Percentiles rank a stretch among this genome's conserved stretches.
Evolutionary conservation across 1,140 invertebrate species (phyloP).

Genomic region (Sycobia sp.): DNA sequence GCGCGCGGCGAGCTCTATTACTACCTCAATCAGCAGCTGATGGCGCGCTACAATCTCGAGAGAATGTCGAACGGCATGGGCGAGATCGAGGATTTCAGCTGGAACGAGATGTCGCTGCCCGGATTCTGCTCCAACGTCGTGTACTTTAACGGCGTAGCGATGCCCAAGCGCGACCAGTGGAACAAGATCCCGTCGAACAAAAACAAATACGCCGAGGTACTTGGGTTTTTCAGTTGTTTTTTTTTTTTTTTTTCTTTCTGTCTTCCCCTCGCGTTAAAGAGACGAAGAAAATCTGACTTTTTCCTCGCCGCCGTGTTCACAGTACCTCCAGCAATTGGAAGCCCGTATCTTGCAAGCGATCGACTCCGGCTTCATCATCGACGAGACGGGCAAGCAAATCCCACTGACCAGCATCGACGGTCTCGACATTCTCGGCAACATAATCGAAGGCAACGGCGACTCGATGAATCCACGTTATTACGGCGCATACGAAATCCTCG

Average conservation of each 20-base stretch:
- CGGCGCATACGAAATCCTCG: slow-evolving; percentile 54
- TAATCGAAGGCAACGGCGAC: slow-evolving; percentile 71
- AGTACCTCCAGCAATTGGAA: slow-evolving; percentile 38
- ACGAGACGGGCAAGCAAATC: slow-evolving; percentile 47
- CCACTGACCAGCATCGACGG: slow-evolving; percentile 51
- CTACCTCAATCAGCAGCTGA: slow-evolving; percentile 66
- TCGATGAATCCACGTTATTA: slow-evolving; percentile 70
- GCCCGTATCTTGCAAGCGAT: slow-evolving; percentile 64
- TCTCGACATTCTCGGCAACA: slow-evolving; percentile 67
- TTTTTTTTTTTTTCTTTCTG: too few species aligned
- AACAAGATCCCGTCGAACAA: slow-evolving; percentile 48
- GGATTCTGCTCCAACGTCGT: slow-evolving; percentile 70
- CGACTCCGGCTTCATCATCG: slow-evolving; percentile 66
- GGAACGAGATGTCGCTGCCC: slow-evolving; percentile 61
- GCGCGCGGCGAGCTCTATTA: slow-evolving; percentile 67
- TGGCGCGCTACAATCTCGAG: slow-evolving; percentile 71
- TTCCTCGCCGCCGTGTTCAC: too few species aligned
- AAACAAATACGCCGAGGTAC: slow-evolving; percentile 27
- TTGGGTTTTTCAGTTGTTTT: too few species aligned
- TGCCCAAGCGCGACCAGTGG: slow-evolving; percentile 63
- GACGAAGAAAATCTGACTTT: background rate
- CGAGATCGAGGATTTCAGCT: slow-evolving; percentile 66
- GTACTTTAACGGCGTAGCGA: slow-evolving; percentile 69
- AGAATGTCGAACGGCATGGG: slow-evolving; percentile 67
- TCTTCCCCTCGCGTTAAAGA: background rate